Evolutionary conservation across 1,140 invertebrate genomes (phyloP).

Genomic region (Macrosteles quadrilineatus): DNA sequence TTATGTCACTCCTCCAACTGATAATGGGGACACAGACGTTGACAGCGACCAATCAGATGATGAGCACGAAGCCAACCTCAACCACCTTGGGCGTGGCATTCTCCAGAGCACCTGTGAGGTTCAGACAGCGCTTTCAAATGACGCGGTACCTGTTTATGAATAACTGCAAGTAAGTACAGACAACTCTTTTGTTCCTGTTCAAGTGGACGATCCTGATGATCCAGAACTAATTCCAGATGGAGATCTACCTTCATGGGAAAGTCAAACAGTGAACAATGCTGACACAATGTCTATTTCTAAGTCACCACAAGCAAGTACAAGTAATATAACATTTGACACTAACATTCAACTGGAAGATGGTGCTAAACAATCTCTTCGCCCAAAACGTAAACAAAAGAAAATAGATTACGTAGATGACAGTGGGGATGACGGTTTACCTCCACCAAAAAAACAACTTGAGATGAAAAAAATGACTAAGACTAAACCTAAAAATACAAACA

Average conservation of each 20-base stretch:
- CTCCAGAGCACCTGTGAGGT: slow-evolving; percentile 5
- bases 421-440: not conserved
- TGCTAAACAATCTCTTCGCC: not conserved
- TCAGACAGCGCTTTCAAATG: not conserved
- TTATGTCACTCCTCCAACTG: slow-evolving; percentile 12
- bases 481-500: too few relatives aligned
- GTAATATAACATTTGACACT: too few relatives aligned
- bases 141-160: not conserved
- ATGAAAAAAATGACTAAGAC: not conserved
- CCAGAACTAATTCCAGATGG: too few relatives aligned
- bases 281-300: too few relatives aligned
- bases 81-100: slow-evolving; percentile 5
- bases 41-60: slow-evolving; percentile 24
- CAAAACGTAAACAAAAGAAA: not conserved
- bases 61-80: slow-evolving; percentile 17
- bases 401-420: not conserved
- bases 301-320: too few relatives aligned
- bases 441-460: not conserved
- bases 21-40: not conserved
- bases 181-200: too few relatives aligned
- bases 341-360: too few relatives aligned
- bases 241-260: too few relatives aligned
- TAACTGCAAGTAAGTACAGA: too few relatives aligned
- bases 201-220: too few relatives aligned
- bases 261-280: too few relatives aligned